phyloP scores from a whole-genome alignment of 2,888 invertebrate genomes.

The Adineta ricciae region DNA sequence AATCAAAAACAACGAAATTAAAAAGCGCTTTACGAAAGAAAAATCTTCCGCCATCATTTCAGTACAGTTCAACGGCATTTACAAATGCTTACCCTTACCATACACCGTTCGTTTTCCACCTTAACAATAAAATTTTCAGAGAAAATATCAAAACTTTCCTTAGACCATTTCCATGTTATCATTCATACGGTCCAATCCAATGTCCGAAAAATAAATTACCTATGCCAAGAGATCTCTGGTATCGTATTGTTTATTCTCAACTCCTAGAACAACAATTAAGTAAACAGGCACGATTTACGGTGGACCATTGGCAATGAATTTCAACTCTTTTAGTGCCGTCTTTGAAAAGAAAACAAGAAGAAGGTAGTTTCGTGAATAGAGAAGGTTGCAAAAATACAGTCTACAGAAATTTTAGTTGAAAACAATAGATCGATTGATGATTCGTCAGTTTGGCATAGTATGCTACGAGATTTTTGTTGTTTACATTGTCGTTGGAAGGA shows the following conservation, averaged over 20 bases:
- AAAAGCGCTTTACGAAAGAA: no score
- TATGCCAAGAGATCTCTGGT: slow-evolving; percentile 13
- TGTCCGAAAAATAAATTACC: neutral
- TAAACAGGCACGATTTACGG: neutral
- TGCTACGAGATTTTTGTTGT: no score
- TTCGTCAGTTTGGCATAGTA: no score
- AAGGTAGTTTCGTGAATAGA: neutral
- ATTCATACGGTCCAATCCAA: neutral
- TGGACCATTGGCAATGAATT: neutral
- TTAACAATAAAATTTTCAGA: neutral
- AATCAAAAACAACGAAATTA: no score
- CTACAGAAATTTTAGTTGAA: no score
- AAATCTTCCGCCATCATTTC: neutral
- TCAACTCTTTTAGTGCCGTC: neutral
- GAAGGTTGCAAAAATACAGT: neutral
- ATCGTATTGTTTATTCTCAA: neutral
- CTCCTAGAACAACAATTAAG: neutral
- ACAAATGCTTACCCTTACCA: neutral
- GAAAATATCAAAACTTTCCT: no score
- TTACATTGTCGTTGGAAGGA: neutral
- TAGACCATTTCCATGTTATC: neutral
- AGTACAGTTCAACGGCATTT: neutral
- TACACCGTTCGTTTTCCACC: neutral
- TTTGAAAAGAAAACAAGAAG: neutral
- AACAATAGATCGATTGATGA: no score